A percentile compares a stretch with the other conserved stretches of the same genome.
Evolutionary conservation across 2,113 vertebrate genomes (phyloP).

Genomic region (Lipophrys pholis): DNA sequence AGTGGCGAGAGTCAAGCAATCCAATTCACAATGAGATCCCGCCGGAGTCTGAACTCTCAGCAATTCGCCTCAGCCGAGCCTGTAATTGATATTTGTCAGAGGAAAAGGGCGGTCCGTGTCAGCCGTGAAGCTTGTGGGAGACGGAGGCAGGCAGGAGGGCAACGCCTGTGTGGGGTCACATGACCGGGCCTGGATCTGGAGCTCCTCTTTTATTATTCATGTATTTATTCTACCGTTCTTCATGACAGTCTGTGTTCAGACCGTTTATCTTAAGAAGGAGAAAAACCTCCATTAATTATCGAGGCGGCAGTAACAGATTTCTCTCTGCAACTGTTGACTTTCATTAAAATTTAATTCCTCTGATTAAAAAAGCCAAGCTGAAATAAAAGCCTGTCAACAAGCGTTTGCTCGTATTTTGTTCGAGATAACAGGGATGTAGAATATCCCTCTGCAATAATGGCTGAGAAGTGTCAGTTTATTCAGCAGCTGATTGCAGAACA

Average conservation of each 20-base stretch:
- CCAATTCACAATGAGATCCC: constrained; percentile 67
- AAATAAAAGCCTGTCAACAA: background rate
- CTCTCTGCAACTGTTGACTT: too few species aligned
- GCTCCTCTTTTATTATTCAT: background rate
- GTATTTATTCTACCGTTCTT: background rate
- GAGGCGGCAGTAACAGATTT: too few species aligned
- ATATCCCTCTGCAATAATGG: background rate
- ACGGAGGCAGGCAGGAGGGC: constrained; percentile 4
- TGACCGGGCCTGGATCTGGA: background rate
- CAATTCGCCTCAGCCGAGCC: constrained; percentile 46
- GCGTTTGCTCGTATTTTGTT: background rate
- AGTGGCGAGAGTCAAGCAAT: constrained; percentile 59
- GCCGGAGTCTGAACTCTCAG: constrained; percentile 38
- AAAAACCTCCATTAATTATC: too few species aligned
- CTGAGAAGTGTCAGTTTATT: constrained; percentile 2
- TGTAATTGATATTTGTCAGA: constrained; percentile 77
- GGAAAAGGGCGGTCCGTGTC: background rate
- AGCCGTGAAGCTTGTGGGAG: too few species aligned
- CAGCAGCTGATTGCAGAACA: too few species aligned
- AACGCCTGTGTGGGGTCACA: constrained; percentile 1
- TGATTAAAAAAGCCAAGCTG: background rate
- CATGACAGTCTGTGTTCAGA: background rate
- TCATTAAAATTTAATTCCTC: background rate
- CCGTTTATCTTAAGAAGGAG: too few species aligned
- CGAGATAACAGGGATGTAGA: background rate